Evolutionary conservation across 2,888 invertebrate genomes (phyloP).

Genomic region (Argyresthia albistria): DNA sequence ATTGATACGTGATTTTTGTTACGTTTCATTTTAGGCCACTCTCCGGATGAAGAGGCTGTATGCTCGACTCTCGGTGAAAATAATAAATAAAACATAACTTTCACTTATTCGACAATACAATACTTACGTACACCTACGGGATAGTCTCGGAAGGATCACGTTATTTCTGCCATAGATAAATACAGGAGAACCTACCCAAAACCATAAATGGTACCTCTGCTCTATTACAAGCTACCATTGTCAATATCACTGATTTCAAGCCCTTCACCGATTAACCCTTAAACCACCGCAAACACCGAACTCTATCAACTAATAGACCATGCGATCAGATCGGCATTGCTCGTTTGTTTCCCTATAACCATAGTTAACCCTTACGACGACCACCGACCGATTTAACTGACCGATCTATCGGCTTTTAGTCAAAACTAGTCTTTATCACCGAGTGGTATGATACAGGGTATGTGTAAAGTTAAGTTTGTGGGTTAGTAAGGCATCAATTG

Average conservation of each 20-base stretch:
- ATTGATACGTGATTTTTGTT: background rate
- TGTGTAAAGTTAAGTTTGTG: background rate
- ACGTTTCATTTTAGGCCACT: too few relatives aligned
- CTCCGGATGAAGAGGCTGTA: too few relatives aligned
- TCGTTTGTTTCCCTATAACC: slow-evolving; percentile 5
- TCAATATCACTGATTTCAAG: background rate
- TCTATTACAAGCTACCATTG: background rate
- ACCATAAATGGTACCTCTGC: background rate
- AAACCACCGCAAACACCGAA: background rate
- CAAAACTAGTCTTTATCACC: background rate
- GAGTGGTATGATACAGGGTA: background rate
- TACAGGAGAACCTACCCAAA: background rate
- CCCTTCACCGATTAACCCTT: background rate
- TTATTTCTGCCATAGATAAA: too few relatives aligned
- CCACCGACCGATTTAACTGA: background rate
- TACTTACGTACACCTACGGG: too few relatives aligned
- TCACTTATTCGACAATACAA: too few relatives aligned
- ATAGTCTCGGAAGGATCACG: too few relatives aligned
- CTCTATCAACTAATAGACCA: slow-evolving; percentile 4
- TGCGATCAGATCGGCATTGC: background rate
- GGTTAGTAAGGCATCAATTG: slow-evolving; percentile 9
- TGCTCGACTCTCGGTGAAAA: too few relatives aligned
- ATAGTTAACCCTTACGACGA: slow-evolving; percentile 2
- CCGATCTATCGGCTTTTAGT: background rate
- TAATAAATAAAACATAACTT: too few relatives aligned